phyloP scores from a whole-genome alignment of 2,797 vertebrate species.

The Helicolenus hilgendorfi region DNA sequence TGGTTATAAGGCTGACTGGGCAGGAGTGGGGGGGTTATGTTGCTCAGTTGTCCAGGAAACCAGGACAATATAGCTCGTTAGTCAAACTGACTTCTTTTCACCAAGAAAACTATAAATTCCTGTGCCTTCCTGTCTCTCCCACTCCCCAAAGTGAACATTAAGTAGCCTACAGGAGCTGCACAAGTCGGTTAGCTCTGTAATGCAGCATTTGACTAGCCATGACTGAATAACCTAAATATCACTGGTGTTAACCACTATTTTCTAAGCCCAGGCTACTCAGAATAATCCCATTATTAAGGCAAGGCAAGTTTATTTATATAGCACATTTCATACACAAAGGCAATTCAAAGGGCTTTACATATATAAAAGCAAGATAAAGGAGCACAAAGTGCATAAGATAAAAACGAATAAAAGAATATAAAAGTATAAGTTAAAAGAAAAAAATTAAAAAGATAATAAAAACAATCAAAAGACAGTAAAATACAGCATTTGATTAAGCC shows the following conservation, averaged over 20 bases:
- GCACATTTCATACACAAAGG: too few species aligned
- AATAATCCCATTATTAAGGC: not conserved
- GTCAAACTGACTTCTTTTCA: constrained; percentile 41
- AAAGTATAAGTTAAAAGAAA: too few species aligned
- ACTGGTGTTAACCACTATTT: not conserved
- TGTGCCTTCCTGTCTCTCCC: not conserved
- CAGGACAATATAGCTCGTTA: constrained; percentile 45
- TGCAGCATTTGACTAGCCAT: not conserved
- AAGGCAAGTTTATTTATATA: too few species aligned
- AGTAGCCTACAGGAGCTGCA: not conserved
- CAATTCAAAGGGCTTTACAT: too few species aligned
- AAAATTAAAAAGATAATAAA: too few species aligned
- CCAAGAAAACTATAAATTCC: constrained; percentile 48
- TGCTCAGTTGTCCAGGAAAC: constrained; percentile 82
- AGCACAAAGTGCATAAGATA: too few species aligned
- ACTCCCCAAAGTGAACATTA: not conserved
- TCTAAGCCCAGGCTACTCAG: not conserved
- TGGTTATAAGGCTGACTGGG: constrained; percentile 27
- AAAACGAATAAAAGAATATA: too few species aligned
- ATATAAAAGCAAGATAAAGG: too few species aligned
- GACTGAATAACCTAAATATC: not conserved
- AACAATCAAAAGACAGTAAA: too few species aligned
- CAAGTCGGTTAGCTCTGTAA: not conserved
- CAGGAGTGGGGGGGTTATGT: constrained; percentile 55
- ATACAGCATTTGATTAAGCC: not conserved